A percentile compares a stretch with the other conserved stretches of the same genome.
Conservation (phyloP, 2,888 invertebrate species). For the Epinotia bilunana region DNA sequence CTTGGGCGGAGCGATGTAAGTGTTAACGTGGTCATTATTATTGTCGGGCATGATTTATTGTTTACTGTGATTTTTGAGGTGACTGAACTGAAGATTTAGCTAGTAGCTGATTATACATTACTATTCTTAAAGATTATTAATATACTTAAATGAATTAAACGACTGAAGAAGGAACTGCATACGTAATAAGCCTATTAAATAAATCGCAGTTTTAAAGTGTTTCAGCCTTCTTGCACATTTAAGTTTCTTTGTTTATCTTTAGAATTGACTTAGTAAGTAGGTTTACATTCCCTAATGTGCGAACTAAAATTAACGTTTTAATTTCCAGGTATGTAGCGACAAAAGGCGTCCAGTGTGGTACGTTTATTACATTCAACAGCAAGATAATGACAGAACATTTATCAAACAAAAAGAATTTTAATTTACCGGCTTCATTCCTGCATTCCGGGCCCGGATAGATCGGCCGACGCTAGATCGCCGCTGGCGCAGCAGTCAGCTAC, state of each 20-base stretch:
- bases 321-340: constrained; percentile 44
- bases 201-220: not conserved
- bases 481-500: constrained; percentile 78
- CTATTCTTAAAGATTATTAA: not conserved
- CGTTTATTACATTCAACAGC: constrained; percentile 63
- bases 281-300: not conserved
- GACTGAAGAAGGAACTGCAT: not conserved
- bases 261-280: not conserved
- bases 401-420: constrained; percentile 79
- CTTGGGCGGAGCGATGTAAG: constrained; percentile 73
- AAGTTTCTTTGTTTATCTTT: not conserved
- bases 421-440: constrained; percentile 75
- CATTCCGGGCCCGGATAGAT: constrained; percentile 72
- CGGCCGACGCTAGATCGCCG: constrained; percentile 74
- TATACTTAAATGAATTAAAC: not conserved
- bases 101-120: not conserved
- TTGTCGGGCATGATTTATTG: constrained; percentile 54
- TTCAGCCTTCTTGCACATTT: not conserved
- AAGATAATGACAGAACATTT: constrained; percentile 69
- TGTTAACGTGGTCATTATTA: constrained; percentile 73
- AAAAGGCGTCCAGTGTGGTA: constrained; percentile 52
- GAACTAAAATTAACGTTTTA: constrained; percentile 27
- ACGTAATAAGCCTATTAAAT: not conserved
- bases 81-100: constrained; percentile 43
- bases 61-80: constrained; percentile 46